Evolutionary conservation across 1,140 invertebrate species (phyloP).

Genomic region (Achroia grisella): DNA sequence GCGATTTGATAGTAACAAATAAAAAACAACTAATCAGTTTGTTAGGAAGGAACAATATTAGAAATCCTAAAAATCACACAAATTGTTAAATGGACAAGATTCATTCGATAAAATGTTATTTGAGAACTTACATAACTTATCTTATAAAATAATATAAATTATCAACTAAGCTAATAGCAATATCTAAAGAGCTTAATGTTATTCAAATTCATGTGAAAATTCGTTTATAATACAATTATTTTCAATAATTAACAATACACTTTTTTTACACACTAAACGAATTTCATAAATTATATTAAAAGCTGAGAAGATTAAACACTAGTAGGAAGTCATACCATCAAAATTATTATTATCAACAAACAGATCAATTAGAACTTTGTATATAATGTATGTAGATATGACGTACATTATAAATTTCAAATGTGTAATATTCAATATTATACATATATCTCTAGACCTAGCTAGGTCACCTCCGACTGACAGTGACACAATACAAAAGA

Average conservation of each 20-base stretch:
- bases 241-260: slow-evolving; percentile 9
- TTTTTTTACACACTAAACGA: slow-evolving; percentile 2
- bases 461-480: too few relatives aligned
- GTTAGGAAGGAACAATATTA: slow-evolving; percentile 7
- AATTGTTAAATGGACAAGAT: slow-evolving; percentile 8
- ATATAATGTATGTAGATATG: slow-evolving; percentile 3
- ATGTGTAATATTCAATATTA: too few relatives aligned
- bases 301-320: slow-evolving; percentile 7
- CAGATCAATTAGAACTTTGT: not conserved
- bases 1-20: not conserved
- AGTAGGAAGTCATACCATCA: slow-evolving; percentile 14
- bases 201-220: slow-evolving; percentile 9
- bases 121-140: slow-evolving; percentile 7
- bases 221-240: slow-evolving; percentile 8
- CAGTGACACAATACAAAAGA: too few relatives aligned
- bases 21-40: not conserved
- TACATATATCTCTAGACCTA: too few relatives aligned
- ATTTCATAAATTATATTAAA: slow-evolving; percentile 5
- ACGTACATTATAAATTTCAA: slow-evolving; percentile 1
- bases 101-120: slow-evolving; percentile 5
- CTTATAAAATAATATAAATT: slow-evolving; percentile 25
- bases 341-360: slow-evolving; percentile 3
- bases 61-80: slow-evolving; percentile 1
- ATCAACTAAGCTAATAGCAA: slow-evolving; percentile 11
- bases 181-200: slow-evolving; percentile 11